phyloP scores from a whole-genome alignment of 1,140 invertebrate genomes.

The Dicyema japonicum region DNA sequence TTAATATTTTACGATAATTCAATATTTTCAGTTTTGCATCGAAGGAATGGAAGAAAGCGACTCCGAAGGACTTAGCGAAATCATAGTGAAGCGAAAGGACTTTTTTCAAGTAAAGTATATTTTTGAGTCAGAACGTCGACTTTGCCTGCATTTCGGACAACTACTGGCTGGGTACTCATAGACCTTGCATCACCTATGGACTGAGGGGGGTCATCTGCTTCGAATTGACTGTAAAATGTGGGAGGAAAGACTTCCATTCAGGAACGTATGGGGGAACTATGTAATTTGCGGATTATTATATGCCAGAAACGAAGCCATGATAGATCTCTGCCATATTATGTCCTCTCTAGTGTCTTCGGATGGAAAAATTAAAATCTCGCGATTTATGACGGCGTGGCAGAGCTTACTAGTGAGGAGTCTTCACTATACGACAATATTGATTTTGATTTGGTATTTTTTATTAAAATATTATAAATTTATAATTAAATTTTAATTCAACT shows the following conservation, averaged over 20 bases:
- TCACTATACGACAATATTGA: constrained; percentile 49
- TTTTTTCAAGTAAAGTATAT: constrained; percentile 30
- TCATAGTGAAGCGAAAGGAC: constrained; percentile 37
- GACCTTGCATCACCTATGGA: constrained; percentile 84
- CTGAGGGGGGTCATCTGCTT: constrained; percentile 65
- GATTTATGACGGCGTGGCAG: constrained; percentile 11
- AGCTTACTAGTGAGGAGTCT: constrained; percentile 33
- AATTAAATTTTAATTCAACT: neutral
- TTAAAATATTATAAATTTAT: constrained; percentile 1
- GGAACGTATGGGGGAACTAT: constrained; percentile 58
- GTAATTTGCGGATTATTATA: no score
- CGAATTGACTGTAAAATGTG: constrained; percentile 49
- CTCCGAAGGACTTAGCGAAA: constrained; percentile 60
- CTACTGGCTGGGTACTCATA: constrained; percentile 79
- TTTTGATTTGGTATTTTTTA: constrained; percentile 32
- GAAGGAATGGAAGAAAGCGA: constrained; percentile 96
- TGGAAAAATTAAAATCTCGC: constrained; percentile 14
- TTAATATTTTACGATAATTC: neutral
- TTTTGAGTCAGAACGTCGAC: constrained; percentile 30
- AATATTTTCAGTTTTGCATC: constrained; percentile 48
- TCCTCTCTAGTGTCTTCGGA: constrained; percentile 10
- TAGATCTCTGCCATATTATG: constrained; percentile 11
- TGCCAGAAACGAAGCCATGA: constrained; percentile 16
- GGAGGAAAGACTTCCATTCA: constrained; percentile 63
- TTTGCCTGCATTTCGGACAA: constrained; percentile 92